A percentile compares a stretch with the other conserved stretches of the same genome.
phyloP scores from a whole-genome alignment of 2,797 vertebrate species.

The Carduelis carduelis region DNA sequence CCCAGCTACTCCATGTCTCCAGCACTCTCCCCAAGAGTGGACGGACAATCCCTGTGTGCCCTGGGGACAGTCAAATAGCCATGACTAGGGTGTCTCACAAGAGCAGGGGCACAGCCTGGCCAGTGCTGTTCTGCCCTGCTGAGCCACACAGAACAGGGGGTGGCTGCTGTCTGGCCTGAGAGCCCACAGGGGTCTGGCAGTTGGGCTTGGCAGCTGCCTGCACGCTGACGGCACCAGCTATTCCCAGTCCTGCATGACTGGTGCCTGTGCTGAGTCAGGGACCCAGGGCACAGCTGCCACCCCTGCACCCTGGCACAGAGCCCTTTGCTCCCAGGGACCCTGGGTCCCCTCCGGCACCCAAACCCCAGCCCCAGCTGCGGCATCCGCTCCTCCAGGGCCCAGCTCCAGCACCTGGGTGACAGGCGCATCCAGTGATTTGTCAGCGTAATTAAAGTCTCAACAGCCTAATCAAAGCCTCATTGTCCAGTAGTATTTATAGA shows the following conservation, averaged over 20 bases:
- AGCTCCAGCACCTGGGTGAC: background rate
- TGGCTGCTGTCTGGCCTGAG: background rate
- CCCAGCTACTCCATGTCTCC: rapidly evolving
- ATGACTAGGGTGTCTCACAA: rapidly evolving
- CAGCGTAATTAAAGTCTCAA: slow-evolving; percentile 22
- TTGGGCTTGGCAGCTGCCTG: background rate
- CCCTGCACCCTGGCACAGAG: background rate
- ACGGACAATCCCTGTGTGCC: background rate
- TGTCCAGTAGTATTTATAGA: slow-evolving; percentile 42
- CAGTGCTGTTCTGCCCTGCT: background rate
- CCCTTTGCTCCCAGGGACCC: background rate
- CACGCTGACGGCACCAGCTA: background rate
- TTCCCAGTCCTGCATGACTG: background rate
- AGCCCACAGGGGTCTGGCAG: background rate
- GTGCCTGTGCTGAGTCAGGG: slow-evolving; percentile 54
- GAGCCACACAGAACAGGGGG: background rate
- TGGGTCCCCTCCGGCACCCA: background rate
- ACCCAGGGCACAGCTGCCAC: background rate
- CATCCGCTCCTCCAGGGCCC: background rate
- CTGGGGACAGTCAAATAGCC: background rate
- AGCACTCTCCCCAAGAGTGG: background rate
- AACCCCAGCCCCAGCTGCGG: background rate
- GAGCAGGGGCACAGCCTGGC: background rate
- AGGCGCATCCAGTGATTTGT: background rate
- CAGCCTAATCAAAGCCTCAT: slow-evolving; percentile 37